Base-by-base conservation (phyloP, 2,888 invertebrate genomes). In the Amiota communis region DNA sequence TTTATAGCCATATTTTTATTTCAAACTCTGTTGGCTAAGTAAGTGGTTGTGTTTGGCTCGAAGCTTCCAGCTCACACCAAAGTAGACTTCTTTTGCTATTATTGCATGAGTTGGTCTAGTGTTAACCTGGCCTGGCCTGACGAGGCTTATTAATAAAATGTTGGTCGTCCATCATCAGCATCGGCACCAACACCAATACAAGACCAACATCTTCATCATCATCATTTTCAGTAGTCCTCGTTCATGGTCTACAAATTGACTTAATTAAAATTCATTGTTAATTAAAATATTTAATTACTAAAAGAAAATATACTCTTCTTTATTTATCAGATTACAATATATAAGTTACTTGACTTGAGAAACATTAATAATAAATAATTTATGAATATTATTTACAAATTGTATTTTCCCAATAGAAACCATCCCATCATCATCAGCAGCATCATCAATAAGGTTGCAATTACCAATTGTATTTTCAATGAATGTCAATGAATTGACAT, bases 181-280 rank as follows among this genome's bases (percentile, higher is more conserved):
- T 1, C 53, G 9, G 1, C 2, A 8, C 15, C 53, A 53, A 6
- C 53, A 81, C 81, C 83, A 70, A 78, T 73, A 68, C 70, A 23
- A 70, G 51, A 53, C 13, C 13, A 53, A 15, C 13, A 12, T n/a
- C 53, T 2, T 53, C 67, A 70, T 75, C 69, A 61, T 72, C 69
- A 51, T 20, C 15, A 59, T 57, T 12, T 36, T 63, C 63, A 23
- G 13, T 12, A 23, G 10, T 10, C 17, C 61, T 12, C 46, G 72
- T 73, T 49, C 69, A 51, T 72, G 70, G 56, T 65, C 70, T 70
- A 74, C 53, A 80, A 85, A 83, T 78, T 85, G 76, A 82, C 79
- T 80, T 75, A 76, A 77, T 75, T 77, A 59, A 79, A 78, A 81
- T 76, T 71, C 75, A 82, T 82, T 84, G 72, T 77, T 74, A 74